phyloP scores from a whole-genome alignment of 2,888 invertebrate genomes.

The Ceraclea dissimilis region DNA sequence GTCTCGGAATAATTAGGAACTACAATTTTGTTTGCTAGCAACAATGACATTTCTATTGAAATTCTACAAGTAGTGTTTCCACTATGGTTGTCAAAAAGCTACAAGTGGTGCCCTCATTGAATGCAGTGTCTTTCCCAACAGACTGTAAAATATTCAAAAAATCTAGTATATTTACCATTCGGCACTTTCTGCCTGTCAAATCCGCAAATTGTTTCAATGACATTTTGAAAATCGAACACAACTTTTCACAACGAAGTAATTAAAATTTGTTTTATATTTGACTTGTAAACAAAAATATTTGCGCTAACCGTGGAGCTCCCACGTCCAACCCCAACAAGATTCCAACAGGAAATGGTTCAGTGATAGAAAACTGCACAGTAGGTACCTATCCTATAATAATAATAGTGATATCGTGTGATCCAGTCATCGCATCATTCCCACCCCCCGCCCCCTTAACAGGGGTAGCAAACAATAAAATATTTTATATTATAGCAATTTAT shows the following conservation, averaged over 20 bases:
- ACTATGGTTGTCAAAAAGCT: too few species aligned
- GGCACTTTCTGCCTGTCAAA: constrained; percentile 12
- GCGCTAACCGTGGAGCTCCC: not conserved
- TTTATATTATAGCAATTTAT: too few species aligned
- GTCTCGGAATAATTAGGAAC: too few species aligned
- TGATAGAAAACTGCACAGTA: constrained; percentile 1
- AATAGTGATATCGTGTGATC: not conserved
- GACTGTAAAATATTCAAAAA: too few species aligned
- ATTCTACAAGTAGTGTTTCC: too few species aligned
- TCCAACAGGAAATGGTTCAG: constrained; percentile 20
- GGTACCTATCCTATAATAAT: not conserved
- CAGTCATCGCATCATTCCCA: not conserved
- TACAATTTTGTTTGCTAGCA: too few species aligned
- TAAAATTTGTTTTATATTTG: constrained; percentile 4
- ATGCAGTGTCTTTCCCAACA: too few species aligned
- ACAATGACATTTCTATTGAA: too few species aligned
- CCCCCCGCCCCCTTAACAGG: constrained; percentile 8
- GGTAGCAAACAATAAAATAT: constrained; percentile 2
- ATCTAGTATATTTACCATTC: constrained; percentile 15
- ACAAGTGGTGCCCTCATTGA: too few species aligned
- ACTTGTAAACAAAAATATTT: constrained; percentile 4
- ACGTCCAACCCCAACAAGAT: constrained; percentile 15
- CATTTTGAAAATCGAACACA: not conserved
- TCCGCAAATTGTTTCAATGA: not conserved
- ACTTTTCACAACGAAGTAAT: not conserved